Conservation (phyloP, 2,888 invertebrate species). For the Serripes groenlandicus region DNA sequence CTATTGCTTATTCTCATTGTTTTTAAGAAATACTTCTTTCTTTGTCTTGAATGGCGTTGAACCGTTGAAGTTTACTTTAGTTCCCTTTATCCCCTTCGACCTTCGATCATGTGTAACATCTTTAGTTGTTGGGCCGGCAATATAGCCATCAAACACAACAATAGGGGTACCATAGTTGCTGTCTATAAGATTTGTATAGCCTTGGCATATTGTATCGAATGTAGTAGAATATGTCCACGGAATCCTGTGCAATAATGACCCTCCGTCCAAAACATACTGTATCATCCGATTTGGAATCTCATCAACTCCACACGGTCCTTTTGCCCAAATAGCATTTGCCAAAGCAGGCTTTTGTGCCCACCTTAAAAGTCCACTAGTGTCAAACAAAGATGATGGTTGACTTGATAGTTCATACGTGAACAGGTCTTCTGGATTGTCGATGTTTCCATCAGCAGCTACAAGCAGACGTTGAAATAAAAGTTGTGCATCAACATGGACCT, state of each 20-base stretch:
- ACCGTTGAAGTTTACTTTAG: slow-evolving; percentile 52
- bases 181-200: neutral
- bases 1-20: slow-evolving; percentile 71
- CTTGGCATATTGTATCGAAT: neutral
- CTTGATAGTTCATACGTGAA: slow-evolving; percentile 10
- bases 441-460: neutral
- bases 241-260: neutral
- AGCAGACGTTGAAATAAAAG: too few relatives aligned
- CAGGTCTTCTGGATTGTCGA: neutral
- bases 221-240: neutral
- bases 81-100: slow-evolving; percentile 27
- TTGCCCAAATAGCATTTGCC: slow-evolving; percentile 18
- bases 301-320: neutral
- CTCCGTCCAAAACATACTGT: neutral
- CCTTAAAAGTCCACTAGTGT: slow-evolving; percentile 12
- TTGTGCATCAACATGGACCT: too few relatives aligned
- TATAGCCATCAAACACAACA: slow-evolving; percentile 71
- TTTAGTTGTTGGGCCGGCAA: slow-evolving; percentile 59
- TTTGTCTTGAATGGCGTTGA: slow-evolving; percentile 50
- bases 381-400: slow-evolving; percentile 16
- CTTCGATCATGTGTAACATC: slow-evolving; percentile 65
- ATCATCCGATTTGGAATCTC: neutral
- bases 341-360: slow-evolving; percentile 15
- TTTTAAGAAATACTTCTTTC: slow-evolving; percentile 67
- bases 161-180: neutral